Evolutionary conservation across 2,888 invertebrate species (phyloP).

Genomic region (Philereme vetulata): DNA sequence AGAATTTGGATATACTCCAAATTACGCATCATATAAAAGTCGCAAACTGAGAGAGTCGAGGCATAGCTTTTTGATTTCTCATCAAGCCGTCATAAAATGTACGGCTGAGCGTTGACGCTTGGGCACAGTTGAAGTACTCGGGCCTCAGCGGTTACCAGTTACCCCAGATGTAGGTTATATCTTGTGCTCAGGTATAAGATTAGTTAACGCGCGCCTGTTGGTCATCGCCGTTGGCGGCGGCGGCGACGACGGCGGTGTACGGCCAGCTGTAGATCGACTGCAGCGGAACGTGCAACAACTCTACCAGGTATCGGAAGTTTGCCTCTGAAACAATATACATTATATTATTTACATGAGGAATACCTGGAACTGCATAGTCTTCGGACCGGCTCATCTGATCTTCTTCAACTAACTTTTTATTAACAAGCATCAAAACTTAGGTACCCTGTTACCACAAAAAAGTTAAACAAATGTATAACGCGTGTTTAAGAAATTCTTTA

Average conservation of each 20-base stretch:
- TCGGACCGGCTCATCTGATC: no score
- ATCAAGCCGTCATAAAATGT: no score
- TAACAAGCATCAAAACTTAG: no score
- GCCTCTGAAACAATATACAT: slow-evolving; percentile 87
- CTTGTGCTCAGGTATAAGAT: slow-evolving; percentile 19
- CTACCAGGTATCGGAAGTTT: slow-evolving; percentile 92
- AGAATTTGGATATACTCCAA: slow-evolving; percentile 11
- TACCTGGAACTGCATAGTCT: no score
- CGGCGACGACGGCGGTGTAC: slow-evolving; percentile 50
- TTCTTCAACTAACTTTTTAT: no score
- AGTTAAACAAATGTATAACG: no score
- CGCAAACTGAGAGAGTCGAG: background rate
- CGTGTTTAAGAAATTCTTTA: no score
- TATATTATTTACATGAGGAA: no score
- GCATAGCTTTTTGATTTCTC: no score
- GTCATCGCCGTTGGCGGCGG: slow-evolving; percentile 63
- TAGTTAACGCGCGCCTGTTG: slow-evolving; percentile 53
- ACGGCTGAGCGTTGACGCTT: no score
- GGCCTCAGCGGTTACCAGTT: background rate
- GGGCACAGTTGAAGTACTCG: no score
- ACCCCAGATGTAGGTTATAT: background rate
- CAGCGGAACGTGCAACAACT: slow-evolving; percentile 93
- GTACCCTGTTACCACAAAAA: no score
- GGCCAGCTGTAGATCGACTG: slow-evolving; percentile 90
- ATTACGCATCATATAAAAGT: slow-evolving; percentile 17